These are phyloP conservation scores for Phataginus tetradactyla DNA, from an alignment of 2,797 vertebrate species.

Conservation along the genomic window DNA sequence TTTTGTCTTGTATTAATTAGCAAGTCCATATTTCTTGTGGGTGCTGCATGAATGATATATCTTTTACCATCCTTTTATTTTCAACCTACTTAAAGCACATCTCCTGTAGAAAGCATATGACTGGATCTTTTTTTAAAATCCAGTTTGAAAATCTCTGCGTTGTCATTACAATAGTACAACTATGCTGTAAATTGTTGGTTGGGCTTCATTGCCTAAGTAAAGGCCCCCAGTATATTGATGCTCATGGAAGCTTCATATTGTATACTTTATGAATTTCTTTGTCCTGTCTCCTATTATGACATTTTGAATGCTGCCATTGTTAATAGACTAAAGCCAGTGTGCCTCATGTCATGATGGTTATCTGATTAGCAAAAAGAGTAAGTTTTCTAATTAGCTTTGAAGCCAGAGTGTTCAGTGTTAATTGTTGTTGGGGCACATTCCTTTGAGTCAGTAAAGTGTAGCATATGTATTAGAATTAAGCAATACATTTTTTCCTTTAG, in stretches of 20 bases:
- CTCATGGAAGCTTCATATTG: slow-evolving; percentile 61
- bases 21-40: background rate
- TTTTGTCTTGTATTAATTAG: slow-evolving; percentile 18
- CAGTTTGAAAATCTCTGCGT: background rate
- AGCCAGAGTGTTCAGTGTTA: slow-evolving; percentile 74
- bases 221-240: slow-evolving; percentile 60
- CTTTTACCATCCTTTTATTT: slow-evolving; percentile 2
- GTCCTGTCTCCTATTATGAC: background rate
- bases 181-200: slow-evolving; percentile 42
- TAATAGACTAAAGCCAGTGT: background rate
- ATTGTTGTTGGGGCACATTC: slow-evolving; percentile 66
- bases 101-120: background rate
- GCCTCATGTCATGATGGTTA: background rate
- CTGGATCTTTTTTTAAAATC: background rate
- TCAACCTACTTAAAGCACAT: background rate
- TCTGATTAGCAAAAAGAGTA: slow-evolving; percentile 26
- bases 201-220: slow-evolving; percentile 69
- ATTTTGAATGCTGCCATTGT: slow-evolving; percentile 27
- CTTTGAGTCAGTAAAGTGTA: slow-evolving; percentile 63
- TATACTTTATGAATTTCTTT: slow-evolving; percentile 22
- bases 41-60: background rate
- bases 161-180: slow-evolving; percentile 27
- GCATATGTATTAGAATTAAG: slow-evolving; percentile 77
- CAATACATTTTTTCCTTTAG: slow-evolving; percentile 72
- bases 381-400: slow-evolving; percentile 75